These are phyloP conservation scores for Xestoiulus laeticollis DNA, from an alignment of 2,888 invertebrate genomes.

Conservation along the genomic window DNA sequence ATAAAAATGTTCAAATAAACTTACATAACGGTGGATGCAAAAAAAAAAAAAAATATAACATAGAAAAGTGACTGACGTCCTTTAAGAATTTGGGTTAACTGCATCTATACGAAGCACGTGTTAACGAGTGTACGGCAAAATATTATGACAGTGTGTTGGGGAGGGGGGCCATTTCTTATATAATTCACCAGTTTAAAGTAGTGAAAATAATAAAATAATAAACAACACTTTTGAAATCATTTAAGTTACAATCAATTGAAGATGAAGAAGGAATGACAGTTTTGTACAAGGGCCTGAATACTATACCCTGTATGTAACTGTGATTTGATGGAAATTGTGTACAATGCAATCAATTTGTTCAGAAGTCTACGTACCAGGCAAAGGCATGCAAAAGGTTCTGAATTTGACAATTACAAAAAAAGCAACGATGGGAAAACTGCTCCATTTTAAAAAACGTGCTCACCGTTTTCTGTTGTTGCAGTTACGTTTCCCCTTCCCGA, in stretches of 20 bases:
- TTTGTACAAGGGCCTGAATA: slow-evolving; percentile 21
- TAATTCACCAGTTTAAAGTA: slow-evolving; percentile 36
- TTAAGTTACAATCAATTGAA: slow-evolving; percentile 1
- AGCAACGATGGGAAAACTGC: slow-evolving; percentile 6
- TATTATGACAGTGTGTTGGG: slow-evolving; percentile 34
- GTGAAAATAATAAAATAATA: slow-evolving; percentile 38
- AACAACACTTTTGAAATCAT: slow-evolving; percentile 35
- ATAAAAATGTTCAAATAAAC: slow-evolving; percentile 39
- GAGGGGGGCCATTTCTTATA: slow-evolving; percentile 31
- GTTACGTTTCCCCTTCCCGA: not conserved
- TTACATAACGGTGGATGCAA: slow-evolving; percentile 13
- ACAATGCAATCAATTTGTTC: slow-evolving; percentile 41
- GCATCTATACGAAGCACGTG: not conserved
- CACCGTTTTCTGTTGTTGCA: slow-evolving; percentile 16
- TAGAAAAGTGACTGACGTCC: not conserved
- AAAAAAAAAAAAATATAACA: not conserved
- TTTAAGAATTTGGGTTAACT: slow-evolving; percentile 27
- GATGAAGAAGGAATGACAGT: slow-evolving; percentile 41
- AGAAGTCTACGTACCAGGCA: not conserved
- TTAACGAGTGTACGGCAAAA: slow-evolving; percentile 11
- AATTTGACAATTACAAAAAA: slow-evolving; percentile 16
- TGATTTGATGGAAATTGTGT: slow-evolving; percentile 38
- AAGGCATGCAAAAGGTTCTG: slow-evolving; percentile 35
- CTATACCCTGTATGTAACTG: slow-evolving; percentile 24
- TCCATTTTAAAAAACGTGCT: slow-evolving; percentile 23